Percentiles rank a stretch among this genome's conserved stretches.
These are phyloP conservation scores for Tetraodon nigroviridis DNA, from an alignment of 2,113 vertebrate species.

Conservation along the genomic window DNA sequence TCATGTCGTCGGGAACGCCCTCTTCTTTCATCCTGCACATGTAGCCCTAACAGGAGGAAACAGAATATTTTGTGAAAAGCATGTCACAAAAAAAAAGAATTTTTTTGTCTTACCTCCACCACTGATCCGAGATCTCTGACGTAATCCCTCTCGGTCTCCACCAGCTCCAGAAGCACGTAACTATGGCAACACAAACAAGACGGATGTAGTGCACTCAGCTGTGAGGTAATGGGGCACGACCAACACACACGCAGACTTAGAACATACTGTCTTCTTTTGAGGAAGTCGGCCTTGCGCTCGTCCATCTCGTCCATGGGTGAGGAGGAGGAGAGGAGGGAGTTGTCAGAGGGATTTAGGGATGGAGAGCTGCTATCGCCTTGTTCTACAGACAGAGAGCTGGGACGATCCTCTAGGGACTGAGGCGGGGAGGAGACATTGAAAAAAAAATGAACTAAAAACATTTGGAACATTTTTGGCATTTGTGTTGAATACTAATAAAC, in stretches of 20 bases:
- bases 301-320: slow-evolving; percentile 97
- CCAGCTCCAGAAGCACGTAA: slow-evolving; percentile 92
- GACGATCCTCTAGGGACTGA: slow-evolving; percentile 74
- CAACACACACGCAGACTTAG: not conserved
- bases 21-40: slow-evolving; percentile 98
- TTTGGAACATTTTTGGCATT: slow-evolving; percentile 31
- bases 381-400: slow-evolving; percentile 93
- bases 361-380: slow-evolving; percentile 97
- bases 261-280: slow-evolving; percentile 95
- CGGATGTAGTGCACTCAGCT: slow-evolving; percentile 5
- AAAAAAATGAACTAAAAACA: slow-evolving; percentile 44
- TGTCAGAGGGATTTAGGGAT: slow-evolving; percentile 95
- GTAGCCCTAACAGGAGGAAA: slow-evolving; percentile 79
- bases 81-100: not conserved
- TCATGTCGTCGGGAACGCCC: slow-evolving; percentile 97
- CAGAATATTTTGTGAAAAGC: slow-evolving; percentile 2
- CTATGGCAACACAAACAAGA: slow-evolving; percentile 67
- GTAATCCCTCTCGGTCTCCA: slow-evolving; percentile 96
- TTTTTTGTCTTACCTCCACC: slow-evolving; percentile 81
- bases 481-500: not conserved
- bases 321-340: slow-evolving; percentile 94
- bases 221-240: not conserved
- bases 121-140: slow-evolving; percentile 93
- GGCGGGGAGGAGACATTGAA: not conserved
- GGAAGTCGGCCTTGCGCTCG: slow-evolving; percentile 91